Evolutionary conservation across 2,888 invertebrate genomes (phyloP).

Genomic region (Galeopsomyia nigrocyanea): DNA sequence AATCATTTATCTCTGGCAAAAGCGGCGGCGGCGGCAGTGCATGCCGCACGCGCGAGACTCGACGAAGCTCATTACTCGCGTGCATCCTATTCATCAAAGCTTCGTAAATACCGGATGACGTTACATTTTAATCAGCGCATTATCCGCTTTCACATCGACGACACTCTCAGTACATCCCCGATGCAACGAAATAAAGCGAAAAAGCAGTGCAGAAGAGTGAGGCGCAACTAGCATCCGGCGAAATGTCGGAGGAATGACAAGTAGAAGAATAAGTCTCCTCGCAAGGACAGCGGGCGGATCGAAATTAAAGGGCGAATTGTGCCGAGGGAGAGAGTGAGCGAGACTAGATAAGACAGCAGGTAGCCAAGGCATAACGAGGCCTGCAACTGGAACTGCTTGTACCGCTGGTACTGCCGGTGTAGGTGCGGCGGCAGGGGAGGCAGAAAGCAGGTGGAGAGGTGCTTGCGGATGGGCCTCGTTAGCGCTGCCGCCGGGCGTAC

Average conservation of each 20-base stretch:
- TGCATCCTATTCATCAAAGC: background rate
- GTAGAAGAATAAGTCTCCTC: too few species aligned
- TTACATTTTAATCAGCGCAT: background rate
- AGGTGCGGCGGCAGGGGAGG: slow-evolving; percentile 28
- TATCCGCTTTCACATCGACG: background rate
- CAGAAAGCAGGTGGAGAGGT: slow-evolving; percentile 31
- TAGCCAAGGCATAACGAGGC: too few species aligned
- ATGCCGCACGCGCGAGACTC: too few species aligned
- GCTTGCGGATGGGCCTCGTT: slow-evolving; percentile 40
- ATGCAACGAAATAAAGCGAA: too few species aligned
- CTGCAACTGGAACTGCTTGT: background rate
- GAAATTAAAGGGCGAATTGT: slow-evolving; percentile 43
- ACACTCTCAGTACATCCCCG: too few species aligned
- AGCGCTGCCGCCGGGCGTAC: slow-evolving; percentile 35
- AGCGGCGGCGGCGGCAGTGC: too few species aligned
- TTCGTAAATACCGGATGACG: background rate
- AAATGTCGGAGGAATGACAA: too few species aligned
- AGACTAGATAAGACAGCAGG: too few species aligned
- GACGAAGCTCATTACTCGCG: too few species aligned
- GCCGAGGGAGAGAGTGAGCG: slow-evolving; percentile 11
- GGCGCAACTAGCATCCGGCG: too few species aligned
- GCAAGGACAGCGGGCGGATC: slow-evolving; percentile 15
- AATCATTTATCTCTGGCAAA: background rate
- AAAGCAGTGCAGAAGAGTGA: too few species aligned
- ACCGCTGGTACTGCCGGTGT: slow-evolving; percentile 34